Base-by-base conservation (phyloP, 1,140 invertebrate genomes). In the Drosophila leontia region DNA sequence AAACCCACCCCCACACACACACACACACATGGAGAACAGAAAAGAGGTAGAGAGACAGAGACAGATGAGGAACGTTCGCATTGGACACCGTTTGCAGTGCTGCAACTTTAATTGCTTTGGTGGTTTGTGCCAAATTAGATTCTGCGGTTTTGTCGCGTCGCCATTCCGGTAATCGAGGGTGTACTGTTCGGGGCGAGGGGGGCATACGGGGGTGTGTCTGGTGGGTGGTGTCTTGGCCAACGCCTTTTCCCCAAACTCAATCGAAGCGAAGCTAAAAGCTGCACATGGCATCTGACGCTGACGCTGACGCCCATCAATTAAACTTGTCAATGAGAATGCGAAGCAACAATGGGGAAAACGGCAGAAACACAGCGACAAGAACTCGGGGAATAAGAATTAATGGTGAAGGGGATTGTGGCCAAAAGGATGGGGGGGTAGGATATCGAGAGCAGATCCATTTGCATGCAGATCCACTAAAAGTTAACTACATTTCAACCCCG, bases 61-160 rank as follows among this genome's bases (percentile, higher is more conserved):
- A 59, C 67, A 71, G 53, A 50, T 59, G 29, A 39, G 68, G 56
- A 19, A 15, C 53, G 37, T 32, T 72, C 68, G 55, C 35, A 72
- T 59, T 19, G 67, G 57, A 71, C 75, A 80, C 70, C 76, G 64
- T 61, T 83, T 79, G 78, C 86, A 78, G 72, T 69, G 76, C 79
- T 91, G 84, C 85, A 91, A 91, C 90, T 91, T 91, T 91, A 91
- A 91, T 91, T 91, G 88, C 88, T 91, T 91, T 82, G 71, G 88
- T 74, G 88, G 84, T 91, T 91, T 91, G 88, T 75, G 75, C 81
- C 78, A 90, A 90, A 90, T 90, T 90, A 90, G 85, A 90, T 91
- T 90, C 71, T 76, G 85, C 68, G 85, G 85, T 79, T 90, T 79
- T 76, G 64, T 78, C 82, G 82, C 81, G 76, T 83, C 80, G 80